These are phyloP conservation scores for Catamblyrhynchus diadema DNA, from an alignment of 2,797 vertebrate genomes.

Conservation along the genomic window DNA sequence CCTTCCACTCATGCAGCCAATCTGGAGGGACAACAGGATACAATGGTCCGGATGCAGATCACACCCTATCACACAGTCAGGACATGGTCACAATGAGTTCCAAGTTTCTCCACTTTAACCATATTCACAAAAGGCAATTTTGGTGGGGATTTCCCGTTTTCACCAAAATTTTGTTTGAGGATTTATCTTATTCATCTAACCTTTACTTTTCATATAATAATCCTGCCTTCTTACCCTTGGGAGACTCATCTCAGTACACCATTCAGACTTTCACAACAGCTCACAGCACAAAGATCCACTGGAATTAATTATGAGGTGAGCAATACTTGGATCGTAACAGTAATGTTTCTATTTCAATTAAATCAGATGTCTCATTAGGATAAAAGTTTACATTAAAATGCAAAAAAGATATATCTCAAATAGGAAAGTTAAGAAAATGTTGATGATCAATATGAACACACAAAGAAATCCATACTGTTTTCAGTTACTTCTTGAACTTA, in stretches of 20 bases:
- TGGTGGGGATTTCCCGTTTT: not conserved
- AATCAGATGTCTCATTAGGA: not conserved
- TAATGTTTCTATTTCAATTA: not conserved
- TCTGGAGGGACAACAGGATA: not conserved
- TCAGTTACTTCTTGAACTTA: not conserved
- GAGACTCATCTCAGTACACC: not conserved
- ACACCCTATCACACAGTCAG: not conserved
- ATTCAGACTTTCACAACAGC: not conserved
- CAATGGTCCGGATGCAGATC: not conserved
- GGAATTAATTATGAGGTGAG: not conserved
- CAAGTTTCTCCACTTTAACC: not conserved
- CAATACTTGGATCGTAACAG: not conserved
- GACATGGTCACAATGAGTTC: not conserved
- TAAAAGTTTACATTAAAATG: not conserved
- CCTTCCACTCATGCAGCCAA: not conserved
- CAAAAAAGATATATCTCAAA: not conserved
- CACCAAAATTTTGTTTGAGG: not conserved
- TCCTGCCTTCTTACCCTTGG: not conserved
- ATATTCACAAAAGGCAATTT: not conserved
- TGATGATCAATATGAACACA: not conserved
- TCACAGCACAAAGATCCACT: not conserved
- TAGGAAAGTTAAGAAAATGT: not conserved
- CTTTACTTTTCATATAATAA: not conserved
- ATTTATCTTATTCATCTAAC: not conserved
- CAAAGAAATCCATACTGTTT: not conserved